Evolutionary conservation across 2,113 vertebrate genomes (phyloP), one percentile per base, ranked within the genome.

Genomic region (Misgurnus anguillicaudatus): DNA sequence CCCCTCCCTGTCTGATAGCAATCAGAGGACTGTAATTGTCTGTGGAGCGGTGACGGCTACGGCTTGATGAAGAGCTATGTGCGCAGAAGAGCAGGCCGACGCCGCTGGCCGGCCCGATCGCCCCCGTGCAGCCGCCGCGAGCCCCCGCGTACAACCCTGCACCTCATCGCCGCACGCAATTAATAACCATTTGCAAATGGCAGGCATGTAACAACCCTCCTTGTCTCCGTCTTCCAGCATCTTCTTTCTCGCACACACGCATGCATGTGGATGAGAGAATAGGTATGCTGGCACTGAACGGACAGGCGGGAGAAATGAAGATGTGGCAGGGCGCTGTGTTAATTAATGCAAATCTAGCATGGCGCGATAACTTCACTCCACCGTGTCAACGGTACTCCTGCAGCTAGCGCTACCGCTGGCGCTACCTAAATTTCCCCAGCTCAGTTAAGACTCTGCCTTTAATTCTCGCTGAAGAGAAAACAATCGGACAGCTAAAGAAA

Each of bases 51-150:
- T 93, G 94, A 93, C 93, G 92, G 93, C 94, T 93, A 89, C 88
- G 91, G 93, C 93, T 94, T 97, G 96, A 98, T 98, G 96, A 98
- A 98, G 96, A 99, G 94, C 95, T 97, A 97, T 97, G 94, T 95
- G 89, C 75, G 81, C 80, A 85, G 86, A 64, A 77, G 74, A 79
- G 47, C 88, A 92, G 92, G 94, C 91, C 93, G 92, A 88, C 88
- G 87, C 41, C 83, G 86, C 90, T 90, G 91, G 89, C 90, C 90
- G 86, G 89, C 88, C 92, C 57, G 48, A 71, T 64, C 75, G 7
- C 42, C 67, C 74, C 75, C 9, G 48, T 65, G 17, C 48, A 41
- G 17, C 42, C 90, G 92, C 93, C 90, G 78, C 92, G 86, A 91
- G 63, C 91, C 90, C 90, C 88, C 86, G 88, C 53, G 87, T 61